Evolutionary conservation across 1,140 invertebrate genomes (phyloP), one percentile per base, ranked within the genome.

Genomic region (Drosophila obscura): DNA sequence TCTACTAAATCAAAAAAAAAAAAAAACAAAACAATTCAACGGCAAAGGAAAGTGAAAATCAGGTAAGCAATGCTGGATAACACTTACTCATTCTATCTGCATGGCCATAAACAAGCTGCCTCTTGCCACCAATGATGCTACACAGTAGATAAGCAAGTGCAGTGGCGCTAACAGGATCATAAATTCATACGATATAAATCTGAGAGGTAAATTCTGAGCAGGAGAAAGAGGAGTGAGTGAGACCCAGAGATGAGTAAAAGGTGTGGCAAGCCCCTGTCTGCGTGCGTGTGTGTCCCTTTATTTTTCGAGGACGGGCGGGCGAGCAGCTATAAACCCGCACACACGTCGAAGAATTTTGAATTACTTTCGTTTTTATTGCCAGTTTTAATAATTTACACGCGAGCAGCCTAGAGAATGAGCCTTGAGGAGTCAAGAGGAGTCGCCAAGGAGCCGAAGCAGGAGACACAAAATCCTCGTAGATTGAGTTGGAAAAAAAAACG

Each of bases 101-200:
- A 80, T 28, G 73, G 46, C 52, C 83, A 80, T 85, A 82, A 85
- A 87, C 82, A 84, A 77, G 77, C 80, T 77, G 16, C 59, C 51
- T 64, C 53, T 19, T 43, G 48, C 39, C 24, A 31, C 35, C 39
- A 39, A 35, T 51, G 75, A 82, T 82, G 60, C 67, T 73, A 50
- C 56, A 66, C 45, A 44, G 16, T 22, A 71, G 67, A 85, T 84
- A 80, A 53, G 46, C 61, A 69, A 77, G 65, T 77, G 84, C 83
- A 88, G 83, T 87, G 83, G 83, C 83, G 84, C 83, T 87, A 87
- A 89, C 83, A 87, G 83, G 84, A 87, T 73, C 84, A 87, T 87
- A 89, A 89, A 87, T 87, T 71, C 61, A 77, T 39, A 65, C 64
- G 73, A 89, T 89, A 89, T 87, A 80, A 89, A 89, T 89, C 83